These are phyloP conservation scores for Neocrepidodera transversa DNA, from an alignment of 2,888 invertebrate genomes.

Conservation along the genomic window DNA sequence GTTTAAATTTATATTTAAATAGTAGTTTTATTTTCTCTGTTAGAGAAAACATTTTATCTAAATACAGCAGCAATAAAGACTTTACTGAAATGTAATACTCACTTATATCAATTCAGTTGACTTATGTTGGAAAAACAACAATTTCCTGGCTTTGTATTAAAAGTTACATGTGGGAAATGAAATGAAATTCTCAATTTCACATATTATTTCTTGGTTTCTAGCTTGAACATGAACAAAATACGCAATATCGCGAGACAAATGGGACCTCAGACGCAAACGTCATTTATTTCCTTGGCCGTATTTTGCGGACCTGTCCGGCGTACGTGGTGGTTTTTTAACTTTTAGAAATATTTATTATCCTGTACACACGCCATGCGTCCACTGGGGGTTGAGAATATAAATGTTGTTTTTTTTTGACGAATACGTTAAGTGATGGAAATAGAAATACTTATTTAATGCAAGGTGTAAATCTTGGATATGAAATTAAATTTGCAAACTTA, in stretches of 20 bases:
- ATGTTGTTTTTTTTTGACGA: not conserved
- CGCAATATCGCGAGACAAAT: conserved; percentile 30
- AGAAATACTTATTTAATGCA: too few species aligned
- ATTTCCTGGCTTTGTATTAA: not conserved
- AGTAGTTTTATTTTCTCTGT: not conserved
- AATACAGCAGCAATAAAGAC: not conserved
- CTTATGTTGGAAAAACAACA: conserved; percentile 12
- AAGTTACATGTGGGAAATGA: conserved; percentile 14
- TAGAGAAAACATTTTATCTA: too few species aligned
- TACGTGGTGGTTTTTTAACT: conserved; percentile 31
- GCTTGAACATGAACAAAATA: conserved; percentile 26
- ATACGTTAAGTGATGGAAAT: too few species aligned
- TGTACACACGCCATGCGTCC: conserved; percentile 8
- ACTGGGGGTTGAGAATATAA: not conserved
- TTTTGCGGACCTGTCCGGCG: conserved; percentile 26
- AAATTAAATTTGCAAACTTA: too few species aligned
- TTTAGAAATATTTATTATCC: conserved; percentile 22
- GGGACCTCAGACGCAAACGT: conserved; percentile 28
- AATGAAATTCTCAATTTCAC: conserved; percentile 27
- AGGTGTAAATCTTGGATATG: too few species aligned
- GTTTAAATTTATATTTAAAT: too few species aligned
- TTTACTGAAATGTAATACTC: not conserved
- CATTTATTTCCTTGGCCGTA: conserved; percentile 32
- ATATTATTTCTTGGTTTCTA: conserved; percentile 25
- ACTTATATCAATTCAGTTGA: not conserved